Evolutionary conservation across 2,888 invertebrate species (phyloP), one percentile per base, ranked within the genome.

Genomic region (Drosophila subsilvestris): DNA sequence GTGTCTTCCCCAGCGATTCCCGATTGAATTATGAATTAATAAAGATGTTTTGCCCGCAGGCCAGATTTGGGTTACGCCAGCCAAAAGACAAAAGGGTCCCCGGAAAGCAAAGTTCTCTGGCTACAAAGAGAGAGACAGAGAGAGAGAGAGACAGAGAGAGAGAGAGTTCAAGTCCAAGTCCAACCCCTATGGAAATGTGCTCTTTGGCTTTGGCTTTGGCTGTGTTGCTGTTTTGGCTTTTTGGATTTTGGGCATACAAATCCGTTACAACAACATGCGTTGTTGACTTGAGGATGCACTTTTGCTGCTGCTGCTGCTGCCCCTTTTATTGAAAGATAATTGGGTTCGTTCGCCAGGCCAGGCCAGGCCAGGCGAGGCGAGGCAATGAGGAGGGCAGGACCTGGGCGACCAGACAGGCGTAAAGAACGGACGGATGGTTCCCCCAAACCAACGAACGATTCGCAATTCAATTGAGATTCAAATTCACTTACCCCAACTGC

Each of bases 11-110:
- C 54, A 44, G 54, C 54, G 66, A 66, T 29, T 63, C 85, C 88
- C 88, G 87, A 91, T 91, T 91, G 87, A 90, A 90, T 91, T 91
- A 91, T 91, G 90, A 91, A 90, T 91, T 91, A 91, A 91, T 91
- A 91, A 91, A 91, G 90, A 90, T 90, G 85, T 90, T 90, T 90
- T 89, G 90, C 91, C 91, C 91, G 91, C 90, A 91, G 91, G 91
- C 90, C 70, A 89, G 91, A 90, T 90, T 91, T 91, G 88, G 90
- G 88, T 91, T 91, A 90, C 91, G 77, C 74, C 72, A 76, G 73
- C 53, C 56, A 54, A 56, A 65, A 37, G 50, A 42, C 56, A 51
- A 66, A 48, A 57, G 54, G 63, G 53, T 18, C 43, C 27, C 47
- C 2, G 27, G 14, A 29, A 29, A 20, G 10, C 3, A 29, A 29